A percentile compares a stretch with the other conserved stretches of the same genome.
Conservation (phyloP, 1,140 invertebrate species). For the Anastatus disparis region DNA sequence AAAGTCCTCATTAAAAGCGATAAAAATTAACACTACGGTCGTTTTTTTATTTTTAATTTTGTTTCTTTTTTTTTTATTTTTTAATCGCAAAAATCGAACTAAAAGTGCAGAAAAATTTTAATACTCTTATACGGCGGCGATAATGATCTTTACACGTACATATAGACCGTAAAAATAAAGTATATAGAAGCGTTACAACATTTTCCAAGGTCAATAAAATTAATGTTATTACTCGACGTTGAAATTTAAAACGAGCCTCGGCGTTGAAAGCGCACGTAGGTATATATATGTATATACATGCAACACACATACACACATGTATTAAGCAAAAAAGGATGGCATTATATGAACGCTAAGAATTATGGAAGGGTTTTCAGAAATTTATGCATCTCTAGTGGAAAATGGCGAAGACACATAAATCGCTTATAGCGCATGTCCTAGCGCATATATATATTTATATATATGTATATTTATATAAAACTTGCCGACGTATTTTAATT, state of each 20-base stretch:
- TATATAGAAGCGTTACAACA: slow-evolving; percentile 18
- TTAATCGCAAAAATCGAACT: slow-evolving; percentile 3
- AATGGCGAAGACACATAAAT: slow-evolving; percentile 29
- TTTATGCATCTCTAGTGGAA: slow-evolving; percentile 32
- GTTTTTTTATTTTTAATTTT: too few relatives aligned
- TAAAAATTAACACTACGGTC: slow-evolving; percentile 3
- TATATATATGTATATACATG: background rate
- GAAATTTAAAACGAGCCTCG: slow-evolving; percentile 35
- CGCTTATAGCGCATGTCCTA: background rate
- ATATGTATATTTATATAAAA: background rate
- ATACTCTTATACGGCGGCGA: slow-evolving; percentile 16
- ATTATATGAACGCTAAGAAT: slow-evolving; percentile 17
- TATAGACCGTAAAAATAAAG: slow-evolving; percentile 29
- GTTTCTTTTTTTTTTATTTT: too few relatives aligned
- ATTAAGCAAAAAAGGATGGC: too few relatives aligned
- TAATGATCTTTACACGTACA: slow-evolving; percentile 23
- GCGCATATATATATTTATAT: background rate
- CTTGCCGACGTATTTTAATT: slow-evolving; percentile 17
- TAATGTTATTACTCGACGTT: slow-evolving; percentile 38
- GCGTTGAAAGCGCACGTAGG: background rate
- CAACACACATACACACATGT: too few relatives aligned
- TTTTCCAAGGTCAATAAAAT: slow-evolving; percentile 40
- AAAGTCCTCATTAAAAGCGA: slow-evolving; percentile 6
- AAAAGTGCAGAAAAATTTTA: slow-evolving; percentile 16
- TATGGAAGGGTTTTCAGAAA: slow-evolving; percentile 22